Base-by-base conservation (phyloP, 1,140 invertebrate genomes). In the Manduca sexta region DNA sequence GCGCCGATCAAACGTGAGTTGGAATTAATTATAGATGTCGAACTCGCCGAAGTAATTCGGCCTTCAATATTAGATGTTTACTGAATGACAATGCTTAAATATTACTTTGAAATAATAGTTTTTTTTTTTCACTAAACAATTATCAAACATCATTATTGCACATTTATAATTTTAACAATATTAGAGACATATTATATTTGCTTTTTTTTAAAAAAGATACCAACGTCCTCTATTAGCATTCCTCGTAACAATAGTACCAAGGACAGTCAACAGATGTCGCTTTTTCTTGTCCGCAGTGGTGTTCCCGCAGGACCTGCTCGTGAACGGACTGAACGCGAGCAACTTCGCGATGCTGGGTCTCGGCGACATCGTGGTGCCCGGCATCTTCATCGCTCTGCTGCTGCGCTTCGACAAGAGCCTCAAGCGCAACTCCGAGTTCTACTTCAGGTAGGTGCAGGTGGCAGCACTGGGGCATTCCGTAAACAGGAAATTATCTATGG, bases 271-370 rank as follows among this genome's bases (percentile, higher is more conserved):
- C 21, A 26, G 21, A 26, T 26, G 21, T 26, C 21, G 21, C 21
- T 26, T 5, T 26, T 5, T 26, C 21, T 0, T 26, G 21, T 61
- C 49, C 87, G 88, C 86, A 95, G 94, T 99, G 85, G 94, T 99
- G 18, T 99, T 99, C 84, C 98, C 98, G 6, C 97, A 99, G 90
- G 98, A 99, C 84, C 87, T 99, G 16, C 87, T 99, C 2, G 93
- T 96, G 68, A 96, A 97, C 65, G 98, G 98, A 2, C 78, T 99
- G 8, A 90, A 88, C 52, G 97, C 96, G 5, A 94, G 90, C 53
- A 99, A 99, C 86, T 99, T 99, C 88, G 97, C 98, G 2, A 99
- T 99, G 97, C 84, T 99, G 10, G 98, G 98, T 4, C 89, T 99
- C 3, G 98, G 98, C 14, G 98, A 99, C 78, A 99, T 99, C 68